A percentile compares a stretch with the other conserved stretches of the same genome.
Conservation (phyloP, 2,113 vertebrate species). For the Ptyas mucosa region DNA sequence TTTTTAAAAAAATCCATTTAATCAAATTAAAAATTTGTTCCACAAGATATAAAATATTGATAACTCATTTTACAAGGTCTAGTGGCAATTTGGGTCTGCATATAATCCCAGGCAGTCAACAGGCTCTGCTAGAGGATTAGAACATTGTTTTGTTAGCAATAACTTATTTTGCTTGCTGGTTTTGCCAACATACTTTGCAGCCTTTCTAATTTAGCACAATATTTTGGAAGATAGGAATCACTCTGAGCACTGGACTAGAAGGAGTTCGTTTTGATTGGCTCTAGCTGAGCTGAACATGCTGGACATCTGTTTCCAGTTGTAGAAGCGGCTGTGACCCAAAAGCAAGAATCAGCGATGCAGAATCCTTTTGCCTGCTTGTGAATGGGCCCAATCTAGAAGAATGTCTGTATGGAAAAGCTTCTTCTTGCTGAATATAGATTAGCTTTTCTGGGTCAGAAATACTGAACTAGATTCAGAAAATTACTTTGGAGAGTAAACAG, state of each 20-base stretch:
- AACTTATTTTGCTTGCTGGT: not conserved
- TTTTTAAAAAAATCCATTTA: not conserved
- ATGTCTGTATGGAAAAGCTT: not conserved
- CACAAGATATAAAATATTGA: not conserved
- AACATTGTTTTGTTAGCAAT: not conserved
- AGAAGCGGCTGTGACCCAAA: not conserved
- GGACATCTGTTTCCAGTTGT: not conserved
- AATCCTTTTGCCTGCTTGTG: not conserved
- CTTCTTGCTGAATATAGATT: not conserved
- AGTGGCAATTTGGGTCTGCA: not conserved
- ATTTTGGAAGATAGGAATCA: not conserved
- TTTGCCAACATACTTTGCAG: not conserved
- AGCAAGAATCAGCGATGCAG: not conserved
- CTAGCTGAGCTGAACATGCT: too few species aligned
- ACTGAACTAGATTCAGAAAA: not conserved
- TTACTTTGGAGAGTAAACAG: too few species aligned
- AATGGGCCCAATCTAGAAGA: not conserved
- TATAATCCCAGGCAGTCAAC: not conserved
- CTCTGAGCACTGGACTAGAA: not conserved
- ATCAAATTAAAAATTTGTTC: not conserved
- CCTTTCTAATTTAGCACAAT: not conserved
- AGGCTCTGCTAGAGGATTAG: not conserved
- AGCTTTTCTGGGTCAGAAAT: not conserved
- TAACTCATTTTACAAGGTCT: not conserved
- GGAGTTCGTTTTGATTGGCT: not conserved